These are phyloP conservation scores for Abscondita cerata DNA, from an alignment of 2,888 invertebrate species.

Conservation along the genomic window DNA sequence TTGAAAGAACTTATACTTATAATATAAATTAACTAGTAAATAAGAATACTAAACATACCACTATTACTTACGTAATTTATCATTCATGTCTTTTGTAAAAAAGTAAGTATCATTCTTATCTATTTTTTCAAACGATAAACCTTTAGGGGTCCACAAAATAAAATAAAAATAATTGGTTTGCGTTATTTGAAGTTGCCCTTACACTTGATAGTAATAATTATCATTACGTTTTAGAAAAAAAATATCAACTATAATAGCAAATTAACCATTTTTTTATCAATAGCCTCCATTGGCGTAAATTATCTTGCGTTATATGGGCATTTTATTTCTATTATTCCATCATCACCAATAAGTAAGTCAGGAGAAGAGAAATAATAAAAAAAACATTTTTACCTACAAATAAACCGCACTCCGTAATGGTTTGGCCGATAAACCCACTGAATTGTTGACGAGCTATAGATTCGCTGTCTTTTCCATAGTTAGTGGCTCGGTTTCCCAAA, in stretches of 20 bases:
- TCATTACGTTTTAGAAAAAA: not conserved
- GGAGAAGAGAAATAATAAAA: not conserved
- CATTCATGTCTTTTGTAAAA: too few relatives aligned
- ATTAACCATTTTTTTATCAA: not conserved
- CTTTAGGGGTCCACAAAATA: slow-evolving; percentile 7
- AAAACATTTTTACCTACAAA: slow-evolving; percentile 1
- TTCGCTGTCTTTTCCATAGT: slow-evolving; percentile 4
- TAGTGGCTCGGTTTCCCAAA: not conserved
- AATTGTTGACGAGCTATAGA: not conserved
- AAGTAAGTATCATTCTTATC: too few relatives aligned
- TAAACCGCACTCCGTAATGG: not conserved
- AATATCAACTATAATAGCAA: not conserved
- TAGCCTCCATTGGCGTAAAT: not conserved
- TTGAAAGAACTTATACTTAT: too few relatives aligned
- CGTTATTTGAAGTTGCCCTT: slow-evolving; percentile 10
- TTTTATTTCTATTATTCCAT: slow-evolving; percentile 3
- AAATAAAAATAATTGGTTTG: not conserved
- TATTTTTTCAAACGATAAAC: too few relatives aligned
- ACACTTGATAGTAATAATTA: slow-evolving; percentile 5
- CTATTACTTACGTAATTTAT: too few relatives aligned
- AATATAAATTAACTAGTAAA: too few relatives aligned
- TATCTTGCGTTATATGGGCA: slow-evolving; percentile 1
- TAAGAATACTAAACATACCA: too few relatives aligned
- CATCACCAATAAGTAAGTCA: slow-evolving; percentile 2
- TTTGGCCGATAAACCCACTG: not conserved